Evolutionary conservation across 2,888 invertebrate species (phyloP), one percentile per base, ranked within the genome.

Genomic region (Drosophila infuscata): DNA sequence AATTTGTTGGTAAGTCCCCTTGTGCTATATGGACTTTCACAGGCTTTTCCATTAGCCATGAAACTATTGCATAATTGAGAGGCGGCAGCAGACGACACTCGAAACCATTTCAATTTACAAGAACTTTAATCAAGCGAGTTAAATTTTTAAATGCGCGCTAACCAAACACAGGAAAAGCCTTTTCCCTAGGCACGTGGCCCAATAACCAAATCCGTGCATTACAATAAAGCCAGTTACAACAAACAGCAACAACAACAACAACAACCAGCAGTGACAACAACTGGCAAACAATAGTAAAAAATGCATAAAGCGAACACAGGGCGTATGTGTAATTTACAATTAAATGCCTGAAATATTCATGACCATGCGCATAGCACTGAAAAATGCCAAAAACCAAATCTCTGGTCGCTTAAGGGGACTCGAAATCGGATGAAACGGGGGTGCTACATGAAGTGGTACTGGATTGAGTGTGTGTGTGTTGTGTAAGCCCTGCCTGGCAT

Each of bases 251-350:
- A 25, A 3, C 53, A 57, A 20, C 25, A 54, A 36, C 33, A 56
- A 33, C 59, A 61, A 17, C 29, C 49, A 59, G 33, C 54, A 67
- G 17, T 32, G 48, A 48, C 52, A 73, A 30, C 65, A 64, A 67
- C 76, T 65, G 64, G 72, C 76, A 71, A 72, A 69, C 82, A 80
- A 79, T 71, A 52, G 69, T 87, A 73, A 84, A 84, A 89, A 83
- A 83, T 89, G 65, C 72, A 89, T 75, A 73, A 69, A 82, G 75
- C 61, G 74, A 69, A 68, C 77, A 86, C 88, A 54, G 73, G 79
- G 78, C 88, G 85, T 85, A 88, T 88, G 90, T 78, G 90, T 80
- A 90, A 90, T 87, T 89, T 83, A 87, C 89, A 89, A 88, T 90
- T 90, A 81, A 90, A 79, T 81, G 73, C 75, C 74, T 86, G 71